A percentile compares a stretch with the other conserved stretches of the same genome.
phyloP scores from a whole-genome alignment of 2,113 vertebrate species.

The Malurus melanocephalus region DNA sequence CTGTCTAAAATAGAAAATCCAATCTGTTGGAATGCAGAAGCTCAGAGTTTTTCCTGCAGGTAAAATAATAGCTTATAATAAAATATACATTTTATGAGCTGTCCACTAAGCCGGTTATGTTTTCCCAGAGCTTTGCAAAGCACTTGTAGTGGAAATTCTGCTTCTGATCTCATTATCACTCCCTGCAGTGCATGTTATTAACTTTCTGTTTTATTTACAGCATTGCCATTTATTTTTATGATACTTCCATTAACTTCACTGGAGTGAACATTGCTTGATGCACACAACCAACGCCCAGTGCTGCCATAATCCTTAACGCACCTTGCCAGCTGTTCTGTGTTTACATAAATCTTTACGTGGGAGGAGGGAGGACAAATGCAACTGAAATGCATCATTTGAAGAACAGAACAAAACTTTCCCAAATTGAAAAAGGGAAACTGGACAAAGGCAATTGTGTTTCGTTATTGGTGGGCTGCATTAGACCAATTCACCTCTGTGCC shows the following conservation, averaged over 20 bases:
- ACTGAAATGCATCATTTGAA: neutral
- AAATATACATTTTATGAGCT: neutral
- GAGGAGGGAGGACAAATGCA: neutral
- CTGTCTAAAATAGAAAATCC: neutral
- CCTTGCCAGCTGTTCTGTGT: neutral
- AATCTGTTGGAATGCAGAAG: neutral
- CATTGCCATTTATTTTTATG: constrained; percentile 30
- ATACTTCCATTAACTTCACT: constrained; percentile 33
- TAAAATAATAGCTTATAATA: neutral
- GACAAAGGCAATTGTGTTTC: neutral
- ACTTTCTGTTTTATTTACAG: constrained; percentile 50
- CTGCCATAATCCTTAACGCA: neutral
- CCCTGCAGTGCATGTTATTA: constrained; percentile 34
- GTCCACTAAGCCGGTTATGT: neutral
- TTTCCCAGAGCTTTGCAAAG: constrained; percentile 48
- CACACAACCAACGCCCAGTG: neutral
- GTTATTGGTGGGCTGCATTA: neutral
- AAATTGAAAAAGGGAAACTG: neutral
- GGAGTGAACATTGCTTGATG: constrained; percentile 22
- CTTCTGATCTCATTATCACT: constrained; percentile 47
- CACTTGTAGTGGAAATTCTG: neutral
- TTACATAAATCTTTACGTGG: neutral
- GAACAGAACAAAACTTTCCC: neutral
- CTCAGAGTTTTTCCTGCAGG: neutral
- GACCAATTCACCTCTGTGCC: neutral